Evolutionary conservation across 1,140 invertebrate genomes (phyloP).

Genomic region (Aleiodes sp.): DNA sequence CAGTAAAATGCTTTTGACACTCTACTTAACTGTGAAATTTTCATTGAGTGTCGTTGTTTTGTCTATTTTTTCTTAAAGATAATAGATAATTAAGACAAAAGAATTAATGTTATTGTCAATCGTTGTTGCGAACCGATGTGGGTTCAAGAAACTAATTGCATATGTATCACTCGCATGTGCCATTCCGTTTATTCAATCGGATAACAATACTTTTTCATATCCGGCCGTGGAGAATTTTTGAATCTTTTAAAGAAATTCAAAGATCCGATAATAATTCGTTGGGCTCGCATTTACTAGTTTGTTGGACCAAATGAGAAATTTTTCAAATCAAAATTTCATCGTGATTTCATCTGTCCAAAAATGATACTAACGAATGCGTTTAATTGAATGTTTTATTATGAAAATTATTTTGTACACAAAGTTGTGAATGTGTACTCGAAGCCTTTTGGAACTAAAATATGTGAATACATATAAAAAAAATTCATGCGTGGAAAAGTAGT

Average conservation of each 20-base stretch:
- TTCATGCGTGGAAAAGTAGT: neutral
- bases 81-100: neutral
- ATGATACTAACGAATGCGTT: neutral
- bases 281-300: slow-evolving; percentile 1
- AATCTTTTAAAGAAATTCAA: neutral
- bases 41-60: neutral
- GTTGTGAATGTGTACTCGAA: too few species aligned
- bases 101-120: neutral
- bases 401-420: neutral
- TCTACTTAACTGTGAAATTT: neutral
- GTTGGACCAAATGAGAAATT: slow-evolving; percentile 18
- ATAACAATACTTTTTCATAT: too few species aligned
- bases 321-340: neutral
- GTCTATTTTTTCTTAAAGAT: neutral
- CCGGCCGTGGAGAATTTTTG: neutral
- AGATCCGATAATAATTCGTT: neutral
- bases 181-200: too few species aligned
- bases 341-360: slow-evolving; percentile 16
- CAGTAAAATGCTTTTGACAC: neutral
- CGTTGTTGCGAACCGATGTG: neutral
- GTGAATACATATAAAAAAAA: too few species aligned
- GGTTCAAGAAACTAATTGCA: too few species aligned
- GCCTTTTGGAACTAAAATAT: too few species aligned
- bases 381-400: neutral
- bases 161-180: too few species aligned